A percentile compares a stretch with the other conserved stretches of the same genome.
phyloP scores from a whole-genome alignment of 1,140 invertebrate species.

The Drosophila repletoides region DNA sequence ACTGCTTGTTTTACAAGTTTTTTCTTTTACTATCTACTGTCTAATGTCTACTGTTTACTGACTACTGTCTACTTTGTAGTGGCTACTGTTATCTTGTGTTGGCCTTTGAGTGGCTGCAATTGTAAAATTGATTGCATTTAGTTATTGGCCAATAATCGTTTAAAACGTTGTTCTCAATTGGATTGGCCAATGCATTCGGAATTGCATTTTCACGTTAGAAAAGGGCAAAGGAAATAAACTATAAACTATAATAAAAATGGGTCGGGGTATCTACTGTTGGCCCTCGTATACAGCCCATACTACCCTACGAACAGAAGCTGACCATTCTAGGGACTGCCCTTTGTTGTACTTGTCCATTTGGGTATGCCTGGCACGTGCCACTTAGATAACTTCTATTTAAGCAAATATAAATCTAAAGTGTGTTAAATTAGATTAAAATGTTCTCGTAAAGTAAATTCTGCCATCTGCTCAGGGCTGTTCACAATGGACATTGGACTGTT shows the following conservation, averaged over 20 bases:
- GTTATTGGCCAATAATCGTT: conserved; percentile 39
- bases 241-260: conserved; percentile 75
- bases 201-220: conserved; percentile 41
- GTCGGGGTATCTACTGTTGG: conserved; percentile 35
- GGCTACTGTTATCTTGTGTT: neutral
- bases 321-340: conserved; percentile 1
- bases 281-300: conserved; percentile 1
- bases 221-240: conserved; percentile 6
- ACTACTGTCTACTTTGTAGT: conserved; percentile 14
- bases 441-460: conserved; percentile 70
- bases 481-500: conserved; percentile 6
- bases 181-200: conserved; percentile 48
- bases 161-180: conserved; percentile 40
- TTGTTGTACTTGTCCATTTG: conserved; percentile 37
- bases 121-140: conserved; percentile 73
- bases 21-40: too few species aligned
- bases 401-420: conserved; percentile 81
- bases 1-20: too few species aligned
- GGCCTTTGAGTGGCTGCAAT: conserved; percentile 17
- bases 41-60: too few species aligned
- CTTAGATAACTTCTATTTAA: conserved; percentile 78
- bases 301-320: neutral
- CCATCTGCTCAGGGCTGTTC: conserved; percentile 2
- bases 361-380: conserved; percentile 67
- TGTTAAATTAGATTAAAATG: conserved; percentile 81